A percentile compares a stretch with the other conserved stretches of the same genome.
Conservation (phyloP, 2,113 vertebrate species). For the Leptosomus discolor region DNA sequence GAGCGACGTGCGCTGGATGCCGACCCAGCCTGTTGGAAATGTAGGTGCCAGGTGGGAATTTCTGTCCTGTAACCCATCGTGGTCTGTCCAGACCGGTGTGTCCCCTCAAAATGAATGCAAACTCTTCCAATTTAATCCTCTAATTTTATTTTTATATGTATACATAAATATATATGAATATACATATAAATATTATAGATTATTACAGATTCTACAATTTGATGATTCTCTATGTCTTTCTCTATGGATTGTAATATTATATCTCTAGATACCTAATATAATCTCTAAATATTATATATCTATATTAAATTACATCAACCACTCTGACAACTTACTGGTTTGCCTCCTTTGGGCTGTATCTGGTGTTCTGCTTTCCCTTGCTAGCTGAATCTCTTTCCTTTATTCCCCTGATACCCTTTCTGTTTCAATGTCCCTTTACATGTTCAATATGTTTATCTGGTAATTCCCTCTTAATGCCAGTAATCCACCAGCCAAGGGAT, state of each 20-base stretch:
- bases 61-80: background rate
- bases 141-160: background rate
- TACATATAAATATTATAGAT: background rate
- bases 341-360: background rate
- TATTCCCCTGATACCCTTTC: background rate
- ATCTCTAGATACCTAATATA: background rate
- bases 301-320: background rate
- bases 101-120: background rate
- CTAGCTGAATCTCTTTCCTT: background rate
- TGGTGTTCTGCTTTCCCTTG: background rate
- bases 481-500: background rate
- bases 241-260: background rate
- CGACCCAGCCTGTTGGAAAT: background rate
- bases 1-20: rapidly evolving
- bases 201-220: background rate
- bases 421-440: background rate
- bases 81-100: background rate
- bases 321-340: background rate
- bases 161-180: background rate
- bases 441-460: background rate
- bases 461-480: background rate
- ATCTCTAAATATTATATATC: background rate
- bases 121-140: background rate
- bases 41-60: background rate
- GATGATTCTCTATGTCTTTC: no score